Conservation (phyloP, 2,888 invertebrate genomes). For the Baccha elongata region DNA sequence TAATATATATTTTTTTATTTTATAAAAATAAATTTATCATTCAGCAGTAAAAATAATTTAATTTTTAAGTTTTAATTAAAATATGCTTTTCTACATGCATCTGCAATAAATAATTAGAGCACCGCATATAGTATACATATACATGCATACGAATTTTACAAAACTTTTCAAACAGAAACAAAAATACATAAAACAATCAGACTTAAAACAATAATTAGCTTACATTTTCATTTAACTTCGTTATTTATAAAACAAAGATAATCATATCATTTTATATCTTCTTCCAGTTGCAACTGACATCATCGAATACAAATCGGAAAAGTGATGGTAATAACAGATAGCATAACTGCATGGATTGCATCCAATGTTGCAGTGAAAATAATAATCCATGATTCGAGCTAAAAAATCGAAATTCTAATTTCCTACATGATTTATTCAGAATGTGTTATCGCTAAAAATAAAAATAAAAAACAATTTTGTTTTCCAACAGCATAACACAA, state of each 20-base stretch:
- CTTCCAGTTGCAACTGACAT: conserved; percentile 80
- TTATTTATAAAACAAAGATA: neutral
- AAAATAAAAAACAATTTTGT: neutral
- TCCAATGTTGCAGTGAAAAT: conserved; percentile 86
- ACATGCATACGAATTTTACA: neutral
- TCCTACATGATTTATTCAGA: conserved; percentile 47
- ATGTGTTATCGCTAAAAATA: conserved; percentile 55
- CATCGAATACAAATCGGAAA: conserved; percentile 80
- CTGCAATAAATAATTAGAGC: neutral
- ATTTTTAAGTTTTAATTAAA: conserved; percentile 8
- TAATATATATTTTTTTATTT: too few species aligned
- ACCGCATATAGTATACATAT: too few species aligned
- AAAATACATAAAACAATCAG: neutral
- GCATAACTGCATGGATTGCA: conserved; percentile 88
- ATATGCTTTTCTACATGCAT: neutral
- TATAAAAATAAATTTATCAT: neutral
- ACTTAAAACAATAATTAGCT: neutral
- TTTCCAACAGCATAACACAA: conserved; percentile 20
- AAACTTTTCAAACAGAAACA: neutral
- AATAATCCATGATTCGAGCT: conserved; percentile 81
- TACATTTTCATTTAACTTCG: neutral
- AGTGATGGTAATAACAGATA: conserved; percentile 85
- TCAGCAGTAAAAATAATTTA: neutral
- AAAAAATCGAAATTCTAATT: conserved; percentile 45
- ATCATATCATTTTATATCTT: conserved; percentile 9